phyloP scores from a whole-genome alignment of 2,888 invertebrate genomes.

The Odontocolon sp. region DNA sequence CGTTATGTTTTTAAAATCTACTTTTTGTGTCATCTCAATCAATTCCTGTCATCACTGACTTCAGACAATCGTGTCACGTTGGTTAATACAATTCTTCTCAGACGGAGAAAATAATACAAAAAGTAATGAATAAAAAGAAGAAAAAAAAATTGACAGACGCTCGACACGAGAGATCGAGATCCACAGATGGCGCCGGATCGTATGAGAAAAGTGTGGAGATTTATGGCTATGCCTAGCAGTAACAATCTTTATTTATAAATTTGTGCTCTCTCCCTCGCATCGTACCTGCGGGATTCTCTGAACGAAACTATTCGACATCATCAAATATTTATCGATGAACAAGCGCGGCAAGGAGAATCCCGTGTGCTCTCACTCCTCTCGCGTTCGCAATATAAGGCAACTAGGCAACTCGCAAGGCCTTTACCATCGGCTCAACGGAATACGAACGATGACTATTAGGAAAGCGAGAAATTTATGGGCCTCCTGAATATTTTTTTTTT shows the following conservation, averaged over 20 bases:
- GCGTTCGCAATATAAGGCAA: constrained; percentile 54
- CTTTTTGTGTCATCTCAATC: too few relatives aligned
- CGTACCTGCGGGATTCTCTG: constrained; percentile 49
- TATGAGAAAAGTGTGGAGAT: constrained; percentile 57
- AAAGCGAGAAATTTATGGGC: constrained; percentile 60
- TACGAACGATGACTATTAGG: constrained; percentile 55
- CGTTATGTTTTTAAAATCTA: too few relatives aligned
- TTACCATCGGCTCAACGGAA: constrained; percentile 56
- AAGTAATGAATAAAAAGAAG: not conserved
- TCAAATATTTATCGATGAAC: constrained; percentile 57
- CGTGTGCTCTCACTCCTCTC: constrained; percentile 6
- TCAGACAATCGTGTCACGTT: constrained; percentile 40
- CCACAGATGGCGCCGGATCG: constrained; percentile 53
- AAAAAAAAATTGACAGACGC: constrained; percentile 57
- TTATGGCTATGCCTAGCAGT: constrained; percentile 44
- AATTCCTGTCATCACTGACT: constrained; percentile 12
- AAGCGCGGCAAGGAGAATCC: constrained; percentile 22
- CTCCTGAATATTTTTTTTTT: constrained; percentile 41
- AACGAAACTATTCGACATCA: constrained; percentile 58
- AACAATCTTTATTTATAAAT: constrained; percentile 61
- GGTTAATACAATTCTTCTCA: constrained; percentile 23
- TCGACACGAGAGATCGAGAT: constrained; percentile 44
- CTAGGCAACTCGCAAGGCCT: constrained; percentile 57
- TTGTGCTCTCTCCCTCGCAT: constrained; percentile 33
- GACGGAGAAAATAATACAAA: constrained; percentile 19